Evolutionary conservation across 1,140 invertebrate genomes (phyloP), one percentile per base, ranked within the genome.

Genomic region (Penaeus chinensis): DNA sequence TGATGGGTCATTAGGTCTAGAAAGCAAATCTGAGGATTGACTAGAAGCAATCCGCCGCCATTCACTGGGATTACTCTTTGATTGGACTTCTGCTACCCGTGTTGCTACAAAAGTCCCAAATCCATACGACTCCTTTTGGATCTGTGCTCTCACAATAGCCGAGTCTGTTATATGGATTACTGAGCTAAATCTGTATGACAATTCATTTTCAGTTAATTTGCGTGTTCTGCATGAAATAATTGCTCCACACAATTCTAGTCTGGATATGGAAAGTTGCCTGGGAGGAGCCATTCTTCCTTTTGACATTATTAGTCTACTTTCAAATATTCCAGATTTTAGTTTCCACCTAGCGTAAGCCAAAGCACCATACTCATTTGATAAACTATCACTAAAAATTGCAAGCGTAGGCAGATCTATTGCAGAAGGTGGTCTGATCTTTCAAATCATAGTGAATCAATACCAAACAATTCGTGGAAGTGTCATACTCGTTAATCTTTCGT

Each of bases 201-300:
- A 7, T 61, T 76, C 82, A n/a, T 24, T 71, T 54, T 84, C 16
- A 74, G 76, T 84, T 7, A 24, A 27, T 20, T 76, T 22, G 18
- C 69, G 24, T 20, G 74, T 22, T 22, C 82, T 37, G 18, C 42
- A 47, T 18, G 82, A n/a, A 47, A 84, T n/a, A n/a, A 84, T 47
- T 74, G 54, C 82, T 24, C 42, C 69, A 76, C 82, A 60, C 19
- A 84, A 42, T 76, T 84, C 82, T 5, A 84, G 54, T 27, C 66
- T 32, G 5, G 82, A 54, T 22, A 76, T 84, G 16, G 66, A 54
- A 10, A 84, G n/a, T 47, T 74, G 82, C 20, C 42, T 69, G 11
- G 69, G 18, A 20, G 82, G 69, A 37, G 82, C 82, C 74, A 84
- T 76, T 27, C 82, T 74, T n/a, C 66, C 61, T 22, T 84, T 84